These are phyloP conservation scores for Gambusia yucatana DNA, from an alignment of 2,797 vertebrate genomes.

Conservation along the genomic window DNA sequence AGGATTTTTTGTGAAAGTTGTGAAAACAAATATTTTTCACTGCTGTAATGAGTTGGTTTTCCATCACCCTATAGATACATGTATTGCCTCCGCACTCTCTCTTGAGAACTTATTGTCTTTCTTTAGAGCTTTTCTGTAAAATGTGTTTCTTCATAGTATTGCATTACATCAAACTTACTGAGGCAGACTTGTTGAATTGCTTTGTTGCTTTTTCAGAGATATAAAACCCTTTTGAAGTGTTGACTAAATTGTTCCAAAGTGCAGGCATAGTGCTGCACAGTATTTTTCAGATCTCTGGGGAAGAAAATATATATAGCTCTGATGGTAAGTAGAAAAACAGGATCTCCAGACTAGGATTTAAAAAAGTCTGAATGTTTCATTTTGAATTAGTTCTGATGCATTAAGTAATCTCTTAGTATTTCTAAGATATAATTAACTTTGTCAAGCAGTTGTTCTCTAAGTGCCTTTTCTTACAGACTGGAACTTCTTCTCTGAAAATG, in stretches of 20 bases:
- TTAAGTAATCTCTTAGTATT: background rate
- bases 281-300: background rate
- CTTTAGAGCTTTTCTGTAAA: background rate
- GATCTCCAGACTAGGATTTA: background rate
- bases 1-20: background rate
- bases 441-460: background rate
- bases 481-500: background rate
- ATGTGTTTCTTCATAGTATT: background rate
- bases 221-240: background rate
- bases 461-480: background rate
- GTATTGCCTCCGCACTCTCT: background rate
- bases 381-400: background rate
- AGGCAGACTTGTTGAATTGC: background rate
- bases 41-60: background rate
- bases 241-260: background rate
- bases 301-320: background rate
- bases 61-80: background rate
- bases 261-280: background rate
- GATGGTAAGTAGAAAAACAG: background rate
- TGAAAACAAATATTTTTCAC: background rate
- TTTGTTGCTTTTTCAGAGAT: background rate
- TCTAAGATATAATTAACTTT: background rate
- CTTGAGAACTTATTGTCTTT: background rate
- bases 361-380: background rate
- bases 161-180: background rate